These are phyloP conservation scores for Chironex yamaguchii DNA, from an alignment of 30 jellyfish, hydroid and myxozoan genomes.

Conservation along the genomic window DNA sequence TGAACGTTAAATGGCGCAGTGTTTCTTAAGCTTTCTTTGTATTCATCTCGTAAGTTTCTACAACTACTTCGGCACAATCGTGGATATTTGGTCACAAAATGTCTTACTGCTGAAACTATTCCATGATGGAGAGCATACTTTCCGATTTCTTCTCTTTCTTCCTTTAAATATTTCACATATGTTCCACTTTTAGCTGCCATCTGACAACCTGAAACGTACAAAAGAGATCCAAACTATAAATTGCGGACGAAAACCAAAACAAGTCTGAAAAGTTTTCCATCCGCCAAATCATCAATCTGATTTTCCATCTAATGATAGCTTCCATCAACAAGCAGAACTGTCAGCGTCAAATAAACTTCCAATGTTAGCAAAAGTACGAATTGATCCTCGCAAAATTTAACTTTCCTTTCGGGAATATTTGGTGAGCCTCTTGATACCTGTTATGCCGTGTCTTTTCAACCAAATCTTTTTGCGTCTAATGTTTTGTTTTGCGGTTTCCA, in stretches of 20 bases:
- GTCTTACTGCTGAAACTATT: neutral
- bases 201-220: neutral
- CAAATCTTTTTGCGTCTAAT: neutral
- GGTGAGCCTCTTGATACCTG: neutral
- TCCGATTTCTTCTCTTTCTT: neutral
- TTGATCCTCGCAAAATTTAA: neutral
- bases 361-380: neutral
- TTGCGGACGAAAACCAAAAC: neutral
- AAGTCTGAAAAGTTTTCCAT: neutral
- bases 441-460: neutral
- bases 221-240: neutral
- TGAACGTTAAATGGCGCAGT: neutral
- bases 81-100: neutral
- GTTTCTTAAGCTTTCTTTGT: neutral
- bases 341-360: neutral
- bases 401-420: neutral
- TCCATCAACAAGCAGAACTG: too few relatives aligned
- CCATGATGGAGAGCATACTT: neutral
- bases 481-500: slow-evolving; percentile 1
- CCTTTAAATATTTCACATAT: neutral
- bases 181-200: neutral
- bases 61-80: neutral
- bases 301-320: too few relatives aligned
- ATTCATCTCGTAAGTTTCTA: neutral
- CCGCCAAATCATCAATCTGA: neutral